phyloP scores from a whole-genome alignment of 2,888 invertebrate species.

The Stenolophus ochropezus region DNA sequence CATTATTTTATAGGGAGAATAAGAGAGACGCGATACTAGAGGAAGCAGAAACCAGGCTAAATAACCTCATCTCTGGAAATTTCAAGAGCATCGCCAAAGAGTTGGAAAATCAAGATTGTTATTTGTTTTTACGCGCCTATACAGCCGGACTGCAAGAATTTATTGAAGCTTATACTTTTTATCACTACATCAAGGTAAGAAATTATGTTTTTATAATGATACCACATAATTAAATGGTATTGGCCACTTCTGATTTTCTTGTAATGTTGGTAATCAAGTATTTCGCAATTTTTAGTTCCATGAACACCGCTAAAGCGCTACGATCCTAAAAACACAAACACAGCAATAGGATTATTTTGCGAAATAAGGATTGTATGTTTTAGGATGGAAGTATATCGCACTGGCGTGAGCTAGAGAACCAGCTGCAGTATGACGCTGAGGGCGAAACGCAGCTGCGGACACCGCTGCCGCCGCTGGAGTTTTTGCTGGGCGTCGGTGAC shows the following conservation, averaged over 20 bases:
- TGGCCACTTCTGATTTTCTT: too few relatives aligned
- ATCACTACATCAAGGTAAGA: conserved; percentile 77
- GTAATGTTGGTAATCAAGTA: too few relatives aligned
- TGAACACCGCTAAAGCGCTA: too few relatives aligned
- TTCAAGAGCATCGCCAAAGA: conserved; percentile 84
- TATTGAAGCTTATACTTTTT: conserved; percentile 89
- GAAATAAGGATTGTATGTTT: not conserved
- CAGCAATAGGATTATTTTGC: not conserved
- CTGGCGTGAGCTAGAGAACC: conserved; percentile 74
- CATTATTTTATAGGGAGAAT: conserved; percentile 72
- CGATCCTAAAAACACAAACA: not conserved
- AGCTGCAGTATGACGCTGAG: conserved; percentile 72
- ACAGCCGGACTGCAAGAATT: conserved; percentile 86
- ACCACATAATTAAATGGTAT: too few relatives aligned
- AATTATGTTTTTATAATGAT: not conserved
- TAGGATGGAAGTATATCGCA: conserved; percentile 38
- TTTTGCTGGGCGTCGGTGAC: conserved; percentile 79
- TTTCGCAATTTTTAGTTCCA: too few relatives aligned
- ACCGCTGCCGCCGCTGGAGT: conserved; percentile 75
- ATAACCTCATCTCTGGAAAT: conserved; percentile 77
- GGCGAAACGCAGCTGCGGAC: conserved; percentile 64
- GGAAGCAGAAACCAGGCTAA: conserved; percentile 81
- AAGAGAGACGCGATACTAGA: conserved; percentile 75
- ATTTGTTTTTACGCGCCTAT: conserved; percentile 81
- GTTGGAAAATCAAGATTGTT: conserved; percentile 82